Percentiles rank a stretch among this genome's conserved stretches.
phyloP scores from a whole-genome alignment of 2,113 vertebrate genomes.

The Hemichromis elongatus region DNA sequence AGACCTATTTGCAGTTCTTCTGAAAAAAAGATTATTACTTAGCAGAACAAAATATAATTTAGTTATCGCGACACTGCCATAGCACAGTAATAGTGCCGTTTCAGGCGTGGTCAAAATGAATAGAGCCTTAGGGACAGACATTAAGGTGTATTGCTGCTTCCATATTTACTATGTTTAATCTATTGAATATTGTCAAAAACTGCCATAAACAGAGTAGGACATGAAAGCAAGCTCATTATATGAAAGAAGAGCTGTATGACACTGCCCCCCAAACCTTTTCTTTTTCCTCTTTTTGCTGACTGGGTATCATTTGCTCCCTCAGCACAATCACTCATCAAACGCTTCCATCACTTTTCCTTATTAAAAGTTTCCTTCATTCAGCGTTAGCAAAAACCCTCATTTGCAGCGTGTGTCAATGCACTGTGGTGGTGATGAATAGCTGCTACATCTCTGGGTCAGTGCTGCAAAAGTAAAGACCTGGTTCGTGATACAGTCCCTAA shows the following conservation, averaged over 20 bases:
- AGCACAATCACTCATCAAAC: slow-evolving; percentile 25
- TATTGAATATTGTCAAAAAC: not conserved
- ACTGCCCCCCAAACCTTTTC: not conserved
- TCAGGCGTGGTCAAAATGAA: not conserved
- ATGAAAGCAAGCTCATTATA: not conserved
- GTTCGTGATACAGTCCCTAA: not conserved
- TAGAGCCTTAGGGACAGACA: not conserved
- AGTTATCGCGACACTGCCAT: not conserved
- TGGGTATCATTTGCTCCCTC: slow-evolving; percentile 15
- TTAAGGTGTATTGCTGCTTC: not conserved
- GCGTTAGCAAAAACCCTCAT: slow-evolving; percentile 23
- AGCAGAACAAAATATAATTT: not conserved
- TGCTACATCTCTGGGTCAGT: slow-evolving; percentile 15
- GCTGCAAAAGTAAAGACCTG: slow-evolving; percentile 8
- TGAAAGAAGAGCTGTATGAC: not conserved
- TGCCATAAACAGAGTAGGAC: not conserved
- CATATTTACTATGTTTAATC: not conserved
- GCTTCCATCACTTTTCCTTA: slow-evolving; percentile 32
- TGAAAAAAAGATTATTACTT: not conserved
- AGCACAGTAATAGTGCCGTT: not conserved
- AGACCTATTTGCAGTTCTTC: not conserved
- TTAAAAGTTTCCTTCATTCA: slow-evolving; percentile 44
- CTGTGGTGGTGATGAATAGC: slow-evolving; percentile 46
- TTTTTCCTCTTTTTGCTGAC: not conserved
- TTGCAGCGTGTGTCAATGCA: slow-evolving; percentile 29